These are phyloP conservation scores for Nephrocerus scutellatus DNA, from an alignment of 2,888 invertebrate species.

Conservation along the genomic window DNA sequence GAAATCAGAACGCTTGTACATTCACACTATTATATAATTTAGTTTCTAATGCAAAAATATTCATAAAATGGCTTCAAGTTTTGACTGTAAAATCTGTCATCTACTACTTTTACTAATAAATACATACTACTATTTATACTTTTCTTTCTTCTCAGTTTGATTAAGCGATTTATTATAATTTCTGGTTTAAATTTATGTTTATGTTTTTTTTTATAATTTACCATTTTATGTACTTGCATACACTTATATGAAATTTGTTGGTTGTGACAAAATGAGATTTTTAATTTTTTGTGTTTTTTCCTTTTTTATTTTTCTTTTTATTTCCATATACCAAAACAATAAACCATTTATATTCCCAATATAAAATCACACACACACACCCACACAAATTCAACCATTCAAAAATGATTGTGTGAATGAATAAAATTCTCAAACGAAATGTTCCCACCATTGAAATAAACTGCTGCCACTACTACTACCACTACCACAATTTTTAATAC, in stretches of 20 bases:
- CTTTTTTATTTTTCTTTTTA: constrained; percentile 24
- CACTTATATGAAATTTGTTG: not conserved
- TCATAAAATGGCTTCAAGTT: too few relatives aligned
- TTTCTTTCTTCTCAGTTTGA: constrained; percentile 15
- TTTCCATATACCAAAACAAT: constrained; percentile 11
- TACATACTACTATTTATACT: too few relatives aligned
- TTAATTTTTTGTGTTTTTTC: constrained; percentile 18
- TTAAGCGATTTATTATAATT: constrained; percentile 21
- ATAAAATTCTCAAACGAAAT: too few relatives aligned
- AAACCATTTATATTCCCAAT: constrained; percentile 3
- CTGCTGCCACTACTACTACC: constrained; percentile 5
- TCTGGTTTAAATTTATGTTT: constrained; percentile 20
- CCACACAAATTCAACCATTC: too few relatives aligned
- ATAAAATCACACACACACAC: too few relatives aligned
- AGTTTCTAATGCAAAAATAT: too few relatives aligned
- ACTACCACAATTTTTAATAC: constrained; percentile 6
- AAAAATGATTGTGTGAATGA: too few relatives aligned
- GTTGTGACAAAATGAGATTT: constrained; percentile 6
- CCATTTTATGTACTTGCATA: constrained; percentile 1
- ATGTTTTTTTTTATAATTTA: constrained; percentile 19
- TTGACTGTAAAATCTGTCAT: too few relatives aligned
- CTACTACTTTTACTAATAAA: too few relatives aligned
- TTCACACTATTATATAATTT: too few relatives aligned
- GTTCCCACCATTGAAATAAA: too few relatives aligned
- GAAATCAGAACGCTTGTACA: too few relatives aligned